Evolutionary conservation across 2,888 invertebrate species (phyloP).

Genomic region (Lypha dubia): DNA sequence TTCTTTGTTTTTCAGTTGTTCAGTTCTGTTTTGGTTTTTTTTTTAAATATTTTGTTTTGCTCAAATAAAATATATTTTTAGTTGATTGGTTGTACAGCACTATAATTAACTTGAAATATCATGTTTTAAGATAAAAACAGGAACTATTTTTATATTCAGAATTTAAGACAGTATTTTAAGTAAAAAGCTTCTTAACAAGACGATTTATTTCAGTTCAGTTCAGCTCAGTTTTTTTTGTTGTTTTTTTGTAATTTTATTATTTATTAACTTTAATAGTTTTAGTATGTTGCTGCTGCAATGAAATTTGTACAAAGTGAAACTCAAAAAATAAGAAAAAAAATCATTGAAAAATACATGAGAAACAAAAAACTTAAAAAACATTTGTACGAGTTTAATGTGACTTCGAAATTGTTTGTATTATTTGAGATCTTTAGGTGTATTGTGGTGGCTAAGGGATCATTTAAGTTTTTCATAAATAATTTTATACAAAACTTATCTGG

Average conservation of each 20-base stretch:
- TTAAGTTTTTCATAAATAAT: no score
- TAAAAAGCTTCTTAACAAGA: constrained; percentile 26
- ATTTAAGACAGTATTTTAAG: constrained; percentile 32
- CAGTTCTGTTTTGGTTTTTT: no score
- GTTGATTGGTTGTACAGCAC: neutral
- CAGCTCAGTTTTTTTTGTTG: neutral
- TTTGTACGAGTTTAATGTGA: no score
- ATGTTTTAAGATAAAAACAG: constrained; percentile 50
- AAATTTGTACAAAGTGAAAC: neutral
- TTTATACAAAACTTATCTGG: no score
- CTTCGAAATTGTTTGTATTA: no score
- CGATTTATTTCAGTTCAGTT: constrained; percentile 32
- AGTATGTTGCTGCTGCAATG: neutral
- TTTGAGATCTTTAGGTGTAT: no score
- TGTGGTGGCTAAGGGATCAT: no score
- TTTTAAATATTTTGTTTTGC: no score
- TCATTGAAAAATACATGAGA: neutral
- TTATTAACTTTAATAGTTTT: neutral
- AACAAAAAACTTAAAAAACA: neutral
- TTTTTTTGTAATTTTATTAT: neutral
- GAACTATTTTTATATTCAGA: constrained; percentile 56
- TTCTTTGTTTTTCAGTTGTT: no score
- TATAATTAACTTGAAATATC: constrained; percentile 18
- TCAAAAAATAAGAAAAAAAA: no score
- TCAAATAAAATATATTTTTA: neutral